Evolutionary conservation across 2,888 invertebrate genomes (phyloP), one percentile per base, ranked within the genome.

Genomic region (Pollenia griseotomentosa): DNA sequence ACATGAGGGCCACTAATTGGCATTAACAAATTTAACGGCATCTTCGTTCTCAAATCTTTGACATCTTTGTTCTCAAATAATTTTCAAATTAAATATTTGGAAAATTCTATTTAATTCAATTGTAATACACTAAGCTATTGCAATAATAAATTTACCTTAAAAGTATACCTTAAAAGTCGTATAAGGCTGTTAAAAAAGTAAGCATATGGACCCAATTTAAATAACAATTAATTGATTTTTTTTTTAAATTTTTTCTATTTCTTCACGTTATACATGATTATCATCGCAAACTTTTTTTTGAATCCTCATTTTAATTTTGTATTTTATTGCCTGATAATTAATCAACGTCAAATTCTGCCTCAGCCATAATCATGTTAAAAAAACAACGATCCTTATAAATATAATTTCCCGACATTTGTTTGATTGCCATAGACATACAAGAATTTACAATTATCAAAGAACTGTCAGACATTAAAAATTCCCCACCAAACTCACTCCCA

Each of bases 361-460:
- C 68, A n/a, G 0, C 42, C 46, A 44, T 59, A 12, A 10, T 66
- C 12, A 68, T 6, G 16, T 11, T 9, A 40, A 63, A n/a, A 19
- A 61, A 40, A 19, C 59, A 80, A 40, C 11, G 33, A 48, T 19
- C 51, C 42, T 59, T 68, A 2, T 14, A 11, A 8, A 48, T 59
- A 14, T 33, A 33, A 5, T 6, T 59, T 48, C 53, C 10, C 57
- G 66, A 66, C 16, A 57, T 66, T 40, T 48, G 57, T 57, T 66
- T 61, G 46, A 71, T 83, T 70, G 19, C n/a, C 14, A 63, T 57
- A 74, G 65, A 57, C 74, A 57, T 70, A 71, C 16, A 71, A 42
- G 77, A 63, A 83, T 71, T 83, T 77, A 55, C 63, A 83, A 77
- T 83, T 77, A 83, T 83, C 77, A 83, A 71, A 77, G 61, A 61